Evolutionary conservation across 2,113 vertebrate genomes (phyloP), one percentile per base, ranked within the genome.

Genomic region (Osmerus eperlanus): DNA sequence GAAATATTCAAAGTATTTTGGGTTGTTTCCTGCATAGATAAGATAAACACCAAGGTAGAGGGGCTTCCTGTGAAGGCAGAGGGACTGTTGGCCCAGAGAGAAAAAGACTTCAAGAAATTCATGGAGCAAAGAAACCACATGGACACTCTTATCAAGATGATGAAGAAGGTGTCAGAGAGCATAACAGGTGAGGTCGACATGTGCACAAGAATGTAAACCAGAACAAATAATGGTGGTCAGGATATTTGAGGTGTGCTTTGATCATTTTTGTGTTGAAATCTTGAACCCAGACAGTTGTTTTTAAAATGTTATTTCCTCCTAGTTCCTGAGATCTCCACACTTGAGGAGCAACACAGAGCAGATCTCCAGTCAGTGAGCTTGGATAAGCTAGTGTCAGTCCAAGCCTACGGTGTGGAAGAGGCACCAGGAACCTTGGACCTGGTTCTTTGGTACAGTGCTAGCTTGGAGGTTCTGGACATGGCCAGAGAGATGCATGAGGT

Each of bases 71-170:
- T 73, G 2, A 56, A 74, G 29, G 67, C 68, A 0, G 81, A 84
- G 0, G 5, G 1, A 0, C 62, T 93, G 60, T 66, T 93, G 68
- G n/a, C 69, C 70, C 85, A 81, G 78, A 86, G 92, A 80, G 65
- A 89, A 65, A 71, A 67, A 12, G 90, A 92, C 4, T 0, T 85
- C 7, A 25, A 75, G 2, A 32, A 0, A 7, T 81, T 92, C 65
- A 0, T 8, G 3, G 79, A 78, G 72, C 80, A 83, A 25, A 85
- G 25, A 32, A 15, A 73, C 63, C 71, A 88, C 62, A 80, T 91
- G 11, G 82, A 84, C 0, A 77, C 83, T 1, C 85, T 93, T 59
- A 85, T 92, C 21, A 92, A 91, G 68, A 93, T 92, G 92, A 55
- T 90, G 13, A 80, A 78, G 2, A 92, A 90, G 75, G 86, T 91